A percentile compares a stretch with the other conserved stretches of the same genome.
Conservation (phyloP, 2,888 invertebrate genomes). For the Luperina testacea region DNA sequence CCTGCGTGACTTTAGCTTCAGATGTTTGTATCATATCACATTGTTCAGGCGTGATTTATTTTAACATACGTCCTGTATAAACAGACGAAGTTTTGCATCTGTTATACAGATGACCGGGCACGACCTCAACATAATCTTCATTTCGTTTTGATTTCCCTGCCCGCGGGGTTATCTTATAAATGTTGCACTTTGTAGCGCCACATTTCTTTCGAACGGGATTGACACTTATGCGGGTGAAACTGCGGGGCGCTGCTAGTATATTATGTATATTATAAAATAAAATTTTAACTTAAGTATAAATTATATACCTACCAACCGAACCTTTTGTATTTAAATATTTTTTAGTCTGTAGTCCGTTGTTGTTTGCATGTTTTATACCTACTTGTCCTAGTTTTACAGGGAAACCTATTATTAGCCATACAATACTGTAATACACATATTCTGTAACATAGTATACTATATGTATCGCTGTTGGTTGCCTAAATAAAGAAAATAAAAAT, state of each 20-base stretch:
- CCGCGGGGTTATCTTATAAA: constrained; percentile 50
- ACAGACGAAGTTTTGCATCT: constrained; percentile 27
- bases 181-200: constrained; percentile 30
- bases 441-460: not conserved
- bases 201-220: too few species aligned
- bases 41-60: constrained; percentile 28
- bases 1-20: not conserved
- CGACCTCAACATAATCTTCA: constrained; percentile 52
- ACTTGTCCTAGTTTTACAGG: not conserved
- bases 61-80: constrained; percentile 19
- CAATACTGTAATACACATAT: not conserved
- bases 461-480: not conserved
- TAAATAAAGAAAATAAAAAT: not conserved
- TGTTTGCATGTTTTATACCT: not conserved
- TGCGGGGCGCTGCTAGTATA: too few species aligned
- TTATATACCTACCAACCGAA: too few species aligned
- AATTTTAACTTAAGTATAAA: too few species aligned
- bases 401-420: not conserved
- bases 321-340: not conserved
- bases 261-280: too few species aligned
- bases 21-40: constrained; percentile 13
- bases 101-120: constrained; percentile 40
- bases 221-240: too few species aligned
- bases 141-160: constrained; percentile 51
- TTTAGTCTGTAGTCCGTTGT: not conserved